Evolutionary conservation across 2,797 vertebrate genomes (phyloP).

Genomic region (Podarcis siculus): DNA sequence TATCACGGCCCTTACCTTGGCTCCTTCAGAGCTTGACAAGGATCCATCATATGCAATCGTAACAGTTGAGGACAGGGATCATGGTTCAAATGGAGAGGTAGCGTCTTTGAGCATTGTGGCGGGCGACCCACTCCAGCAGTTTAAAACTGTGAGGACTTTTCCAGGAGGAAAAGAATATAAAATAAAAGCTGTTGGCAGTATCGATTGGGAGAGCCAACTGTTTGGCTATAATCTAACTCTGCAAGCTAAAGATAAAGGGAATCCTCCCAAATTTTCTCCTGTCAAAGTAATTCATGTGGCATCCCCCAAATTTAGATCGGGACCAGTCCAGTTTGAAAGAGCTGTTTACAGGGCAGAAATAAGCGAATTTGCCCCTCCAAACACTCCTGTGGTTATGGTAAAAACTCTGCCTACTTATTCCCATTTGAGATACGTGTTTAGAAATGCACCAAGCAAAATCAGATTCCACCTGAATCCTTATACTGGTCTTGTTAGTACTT

Average conservation of each 20-base stretch:
- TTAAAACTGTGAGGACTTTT: slow-evolving; percentile 88
- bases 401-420: slow-evolving; percentile 87
- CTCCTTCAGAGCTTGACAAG: slow-evolving; percentile 85
- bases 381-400: slow-evolving; percentile 92
- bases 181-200: slow-evolving; percentile 86
- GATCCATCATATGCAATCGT: slow-evolving; percentile 92
- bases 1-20: slow-evolving; percentile 85
- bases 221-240: slow-evolving; percentile 96
- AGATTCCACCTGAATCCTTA: slow-evolving; percentile 88
- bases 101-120: slow-evolving; percentile 92
- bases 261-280: slow-evolving; percentile 91
- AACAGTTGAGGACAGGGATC: slow-evolving; percentile 92
- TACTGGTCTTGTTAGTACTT: slow-evolving; percentile 93
- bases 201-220: slow-evolving; percentile 93
- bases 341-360: slow-evolving; percentile 91
- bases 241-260: slow-evolving; percentile 97
- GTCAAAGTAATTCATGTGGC: slow-evolving; percentile 89
- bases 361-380: slow-evolving; percentile 92
- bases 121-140: slow-evolving; percentile 92
- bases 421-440: slow-evolving; percentile 90
- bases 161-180: slow-evolving; percentile 96
- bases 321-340: slow-evolving; percentile 89
- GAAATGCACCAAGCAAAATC: slow-evolving; percentile 83
- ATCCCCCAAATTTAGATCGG: slow-evolving; percentile 88
- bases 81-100: slow-evolving; percentile 93